Base-by-base conservation (phyloP, 1,140 invertebrate genomes). In the Pseudomyrmex gracilis region DNA sequence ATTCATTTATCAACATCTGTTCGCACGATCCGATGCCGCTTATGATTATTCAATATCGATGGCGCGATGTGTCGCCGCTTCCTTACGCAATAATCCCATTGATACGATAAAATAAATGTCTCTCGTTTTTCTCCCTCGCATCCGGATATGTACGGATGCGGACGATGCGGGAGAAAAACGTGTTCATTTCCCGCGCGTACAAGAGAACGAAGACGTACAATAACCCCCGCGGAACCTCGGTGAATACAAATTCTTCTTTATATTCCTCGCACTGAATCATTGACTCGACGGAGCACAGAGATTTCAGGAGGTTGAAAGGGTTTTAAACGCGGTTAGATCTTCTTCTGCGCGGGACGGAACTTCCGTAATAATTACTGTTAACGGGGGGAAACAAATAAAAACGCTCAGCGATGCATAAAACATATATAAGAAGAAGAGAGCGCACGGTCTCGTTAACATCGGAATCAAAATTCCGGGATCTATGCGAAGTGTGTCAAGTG, bases 1-100 rank as follows among this genome's bases (percentile, higher is more conserved):
- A 49, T 82, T 74, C 70, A 53, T 60, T 87, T 83, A 82, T 87
- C 82, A 83, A 58, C 84, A 83, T 87, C 74, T 85, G 63, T 34
- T 34, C 34, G 61, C 51, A 24, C 43, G 12, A 73, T 47, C 83
- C 58, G 77, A 74, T 82, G 67, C 51, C 22, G 51, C 9, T 67
- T 22, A 85, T 82, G 43, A 64, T 63, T 22, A 53, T 66, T 20
- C 73, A 76, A 77, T 77, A 53, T 77, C 4, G 47, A 22, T 53
- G 55, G 0, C 45, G 20, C 22, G n/a, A 49, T 17, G n/a, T 47
- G n/a, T 47, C 13, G 10, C 67, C 34, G 63, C 61, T 67, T n/a
- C 13, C 34, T 57, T 45, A 67, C 17, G 17, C 34, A 78, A 68
- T 57, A 68, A 78, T 57, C 10, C 4, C 34, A 17, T 3, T 47